A percentile compares a stretch with the other conserved stretches of the same genome.
phyloP scores from a whole-genome alignment of 2,797 vertebrate genomes.

The Brotogeris chrysoptera region DNA sequence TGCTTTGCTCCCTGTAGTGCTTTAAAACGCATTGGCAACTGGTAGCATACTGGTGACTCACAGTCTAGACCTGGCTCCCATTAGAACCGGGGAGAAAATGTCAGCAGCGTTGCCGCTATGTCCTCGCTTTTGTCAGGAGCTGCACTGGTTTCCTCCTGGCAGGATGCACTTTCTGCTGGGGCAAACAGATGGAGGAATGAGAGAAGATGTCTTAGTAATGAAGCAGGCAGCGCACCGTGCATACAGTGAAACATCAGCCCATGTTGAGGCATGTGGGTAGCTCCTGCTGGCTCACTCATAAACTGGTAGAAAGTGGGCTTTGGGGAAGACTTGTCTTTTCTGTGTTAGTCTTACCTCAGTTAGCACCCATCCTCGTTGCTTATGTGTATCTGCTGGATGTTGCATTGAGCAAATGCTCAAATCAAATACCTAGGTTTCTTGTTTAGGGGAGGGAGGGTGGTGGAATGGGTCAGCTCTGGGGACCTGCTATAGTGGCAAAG shows the following conservation, averaged over 20 bases:
- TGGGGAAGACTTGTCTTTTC: neutral
- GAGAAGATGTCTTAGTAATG: neutral
- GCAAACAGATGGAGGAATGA: neutral
- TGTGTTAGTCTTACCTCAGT: neutral
- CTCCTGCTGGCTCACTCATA: neutral
- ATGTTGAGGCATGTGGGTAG: fast-evolving
- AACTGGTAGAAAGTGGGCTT: neutral
- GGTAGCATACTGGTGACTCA: neutral
- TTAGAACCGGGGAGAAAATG: neutral
- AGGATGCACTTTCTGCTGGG: neutral
- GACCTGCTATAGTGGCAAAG: neutral
- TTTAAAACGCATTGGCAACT: neutral
- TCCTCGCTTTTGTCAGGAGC: neutral
- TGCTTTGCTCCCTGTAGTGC: neutral
- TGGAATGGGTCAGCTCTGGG: neutral
- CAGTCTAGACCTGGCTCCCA: neutral
- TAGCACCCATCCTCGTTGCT: neutral
- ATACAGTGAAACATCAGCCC: neutral
- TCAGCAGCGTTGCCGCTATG: neutral
- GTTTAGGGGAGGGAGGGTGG: neutral
- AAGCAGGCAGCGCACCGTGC: fast-evolving
- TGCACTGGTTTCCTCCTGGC: neutral
- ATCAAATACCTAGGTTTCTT: neutral
- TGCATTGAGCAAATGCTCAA: neutral
- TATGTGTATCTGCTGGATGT: neutral